A percentile compares a stretch with the other conserved stretches of the same genome.
These are phyloP conservation scores for Stenoptilia bipunctidactyla DNA, from an alignment of 2,888 invertebrate species.

Conservation along the genomic window DNA sequence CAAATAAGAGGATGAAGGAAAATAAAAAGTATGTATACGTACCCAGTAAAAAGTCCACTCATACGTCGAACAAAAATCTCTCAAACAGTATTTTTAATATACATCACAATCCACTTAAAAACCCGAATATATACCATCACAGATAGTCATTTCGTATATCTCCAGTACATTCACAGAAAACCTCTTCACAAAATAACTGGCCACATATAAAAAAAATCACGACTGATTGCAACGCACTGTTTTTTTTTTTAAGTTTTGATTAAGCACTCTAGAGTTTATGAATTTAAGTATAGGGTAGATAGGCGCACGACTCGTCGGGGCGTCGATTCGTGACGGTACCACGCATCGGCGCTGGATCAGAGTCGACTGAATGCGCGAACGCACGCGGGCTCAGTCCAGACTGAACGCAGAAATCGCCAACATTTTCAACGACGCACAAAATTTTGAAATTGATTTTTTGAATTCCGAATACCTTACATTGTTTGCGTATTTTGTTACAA, in stretches of 20 bases:
- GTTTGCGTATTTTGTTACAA: too few species aligned
- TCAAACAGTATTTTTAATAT: conserved; percentile 6
- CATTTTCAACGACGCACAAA: conserved; percentile 17
- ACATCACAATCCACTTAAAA: conserved; percentile 7
- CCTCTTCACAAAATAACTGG: too few species aligned
- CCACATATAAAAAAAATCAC: too few species aligned
- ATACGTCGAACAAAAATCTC: conserved; percentile 12
- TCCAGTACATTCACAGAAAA: conserved; percentile 29
- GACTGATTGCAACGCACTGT: too few species aligned
- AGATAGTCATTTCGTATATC: conserved; percentile 17
- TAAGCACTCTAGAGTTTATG: too few species aligned
- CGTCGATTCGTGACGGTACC: too few species aligned
- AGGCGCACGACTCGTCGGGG: too few species aligned
- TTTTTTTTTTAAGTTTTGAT: conserved; percentile 22
- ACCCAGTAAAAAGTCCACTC: too few species aligned
- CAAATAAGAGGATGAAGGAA: too few species aligned
- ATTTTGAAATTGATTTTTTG: too few species aligned
- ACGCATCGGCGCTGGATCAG: conserved; percentile 38
- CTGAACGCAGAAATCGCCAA: conserved; percentile 32
- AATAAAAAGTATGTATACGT: too few species aligned
- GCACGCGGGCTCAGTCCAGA: conserved; percentile 40
- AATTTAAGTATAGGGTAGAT: background rate
- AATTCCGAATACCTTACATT: too few species aligned
- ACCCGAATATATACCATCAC: conserved; percentile 6
- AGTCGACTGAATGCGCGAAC: conserved; percentile 59